Base-by-base conservation (phyloP, 2,113 vertebrate species). In the Aspidoscelis tigris region DNA sequence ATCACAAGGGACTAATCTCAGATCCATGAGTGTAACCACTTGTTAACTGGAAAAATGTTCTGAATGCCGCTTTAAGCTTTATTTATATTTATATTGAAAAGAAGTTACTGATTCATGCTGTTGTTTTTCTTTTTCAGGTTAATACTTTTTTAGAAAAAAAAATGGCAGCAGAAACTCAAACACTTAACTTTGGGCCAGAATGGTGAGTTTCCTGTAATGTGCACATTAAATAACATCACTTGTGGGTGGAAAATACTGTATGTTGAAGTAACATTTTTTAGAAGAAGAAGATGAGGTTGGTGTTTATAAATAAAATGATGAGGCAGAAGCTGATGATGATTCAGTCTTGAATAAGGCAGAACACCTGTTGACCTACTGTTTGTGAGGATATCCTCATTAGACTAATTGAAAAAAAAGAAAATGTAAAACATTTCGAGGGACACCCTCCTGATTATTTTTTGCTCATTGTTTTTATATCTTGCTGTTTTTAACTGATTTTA, bases 121-220 rank as follows among this genome's bases (percentile, higher is more conserved):
- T 55, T 86, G 80, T 20, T 3, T 47, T 81, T 92, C 80, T 78
- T 94, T 94, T 95, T 84, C 87, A 99, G 98, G 95, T 96, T 95
- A 90, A 95, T 89, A 2, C 91, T 90, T 91, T 91, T 93, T 91
- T 93, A 81, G 81, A 84, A 94, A 94, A 95, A 95, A 94, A 97
- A 94, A 97, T 97, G 96, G 96, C 99, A 97, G 98, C 98, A 53
- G 99, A 99, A 97, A 99, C 98, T 87, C 99, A 99, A 96, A 99
- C 98, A 87, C 98, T 99, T 96, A 99, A 99, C 97, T 99, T 99
- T 92, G 99, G 99, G 96, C 99, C 99, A 95, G 99, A 99, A 98
- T 99, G 99, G 99, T 99, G 94, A 98, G 95, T 95, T 16, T 72
- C 81, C 84, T 90, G 21, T 82, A 9, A 20, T 88, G 69, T 66